phyloP scores from a whole-genome alignment of 2,113 vertebrate genomes.

The Pica pica region DNA sequence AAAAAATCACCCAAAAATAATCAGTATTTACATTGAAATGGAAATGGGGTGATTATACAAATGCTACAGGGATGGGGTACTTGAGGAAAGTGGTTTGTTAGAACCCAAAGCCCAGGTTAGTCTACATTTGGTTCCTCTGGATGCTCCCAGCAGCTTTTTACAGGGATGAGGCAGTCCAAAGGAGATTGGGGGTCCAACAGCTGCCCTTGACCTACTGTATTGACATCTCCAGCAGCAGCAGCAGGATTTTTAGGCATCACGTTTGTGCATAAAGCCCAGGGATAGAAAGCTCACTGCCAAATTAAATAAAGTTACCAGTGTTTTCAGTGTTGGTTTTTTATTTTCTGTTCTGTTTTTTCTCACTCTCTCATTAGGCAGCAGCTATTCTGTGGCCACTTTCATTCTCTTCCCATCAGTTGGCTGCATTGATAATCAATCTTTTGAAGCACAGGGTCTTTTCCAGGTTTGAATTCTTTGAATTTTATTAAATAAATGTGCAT shows the following conservation, averaged over 20 bases:
- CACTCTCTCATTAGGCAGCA: not conserved
- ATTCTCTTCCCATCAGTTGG: not conserved
- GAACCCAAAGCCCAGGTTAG: not conserved
- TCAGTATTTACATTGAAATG: not conserved
- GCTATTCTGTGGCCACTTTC: not conserved
- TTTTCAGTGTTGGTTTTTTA: not conserved
- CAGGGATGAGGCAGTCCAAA: not conserved
- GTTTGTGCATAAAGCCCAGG: not conserved
- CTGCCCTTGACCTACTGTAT: not conserved
- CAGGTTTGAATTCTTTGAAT: not conserved
- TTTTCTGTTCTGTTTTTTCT: not conserved
- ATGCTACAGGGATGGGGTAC: rapidly evolving
- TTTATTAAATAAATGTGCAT: slow-evolving; percentile 49
- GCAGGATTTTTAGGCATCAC: not conserved
- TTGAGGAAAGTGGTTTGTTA: not conserved
- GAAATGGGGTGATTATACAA: not conserved
- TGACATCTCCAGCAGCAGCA: not conserved
- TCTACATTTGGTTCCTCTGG: not conserved
- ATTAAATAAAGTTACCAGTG: not conserved
- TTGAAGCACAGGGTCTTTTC: not conserved
- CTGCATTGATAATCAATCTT: slow-evolving; percentile 4
- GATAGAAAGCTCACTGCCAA: not conserved
- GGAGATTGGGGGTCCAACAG: rapidly evolving
- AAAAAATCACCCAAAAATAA: not conserved
- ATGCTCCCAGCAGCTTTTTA: not conserved